Evolutionary conservation across 2,888 invertebrate species (phyloP).

Genomic region (Drosophila diplacantha): DNA sequence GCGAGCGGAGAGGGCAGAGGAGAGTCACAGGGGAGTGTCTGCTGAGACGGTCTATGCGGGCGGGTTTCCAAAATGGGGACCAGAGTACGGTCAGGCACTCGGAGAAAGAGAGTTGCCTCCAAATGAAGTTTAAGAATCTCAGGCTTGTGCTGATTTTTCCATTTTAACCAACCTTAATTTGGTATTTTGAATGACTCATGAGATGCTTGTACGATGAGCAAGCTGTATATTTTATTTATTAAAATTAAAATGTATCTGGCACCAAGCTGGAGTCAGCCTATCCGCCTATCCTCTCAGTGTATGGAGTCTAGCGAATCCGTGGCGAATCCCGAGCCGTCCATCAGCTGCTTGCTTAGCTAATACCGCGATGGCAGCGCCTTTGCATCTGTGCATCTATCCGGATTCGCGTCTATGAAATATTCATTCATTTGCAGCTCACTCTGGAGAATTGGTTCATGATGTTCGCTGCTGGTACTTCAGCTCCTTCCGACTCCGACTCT

Average conservation of each 20-base stretch:
- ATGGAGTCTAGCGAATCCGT: conserved; percentile 18
- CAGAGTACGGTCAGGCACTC: conserved; percentile 10
- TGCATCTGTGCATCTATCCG: conserved; percentile 44
- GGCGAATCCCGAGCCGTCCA: conserved; percentile 38
- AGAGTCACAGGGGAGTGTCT: conserved; percentile 2
- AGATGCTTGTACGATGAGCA: too few relatives aligned
- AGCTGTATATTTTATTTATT: background rate
- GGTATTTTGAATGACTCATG: too few relatives aligned
- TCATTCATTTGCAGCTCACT: conserved; percentile 70
- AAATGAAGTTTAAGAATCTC: background rate
- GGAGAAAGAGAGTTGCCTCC: background rate
- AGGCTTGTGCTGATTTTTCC: background rate
- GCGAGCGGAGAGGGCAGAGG: background rate
- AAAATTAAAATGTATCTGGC: too few relatives aligned
- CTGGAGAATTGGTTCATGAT: conserved; percentile 65
- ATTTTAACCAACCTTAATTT: background rate
- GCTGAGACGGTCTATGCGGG: conserved; percentile 49
- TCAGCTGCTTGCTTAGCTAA: conserved; percentile 54
- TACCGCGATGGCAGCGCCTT: conserved; percentile 39
- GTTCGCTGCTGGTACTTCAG: conserved; percentile 32
- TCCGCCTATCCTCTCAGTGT: background rate
- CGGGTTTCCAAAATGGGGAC: conserved; percentile 37
- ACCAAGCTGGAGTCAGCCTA: too few relatives aligned
- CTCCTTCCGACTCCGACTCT: conserved; percentile 9
- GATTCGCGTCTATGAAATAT: conserved; percentile 66